Conservation (phyloP, 2,797 vertebrate genomes). For the Borostomias antarcticus region DNA sequence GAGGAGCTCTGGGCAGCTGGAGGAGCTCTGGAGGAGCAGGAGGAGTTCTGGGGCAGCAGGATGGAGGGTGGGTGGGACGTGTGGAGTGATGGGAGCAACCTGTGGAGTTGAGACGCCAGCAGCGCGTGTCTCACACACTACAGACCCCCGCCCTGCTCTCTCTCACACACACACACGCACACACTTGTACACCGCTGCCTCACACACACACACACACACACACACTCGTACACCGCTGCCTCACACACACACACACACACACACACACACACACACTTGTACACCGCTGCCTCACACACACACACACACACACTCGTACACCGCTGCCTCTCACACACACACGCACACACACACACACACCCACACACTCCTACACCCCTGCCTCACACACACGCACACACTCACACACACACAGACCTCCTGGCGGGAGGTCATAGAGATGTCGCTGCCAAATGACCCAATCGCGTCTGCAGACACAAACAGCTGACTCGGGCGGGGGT, state of each 20-base stretch:
- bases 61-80: background rate
- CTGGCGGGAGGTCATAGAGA: slow-evolving; percentile 69
- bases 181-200: too few species aligned
- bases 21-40: too few species aligned
- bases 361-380: slow-evolving; percentile 43
- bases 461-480: slow-evolving; percentile 73
- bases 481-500: slow-evolving; percentile 77
- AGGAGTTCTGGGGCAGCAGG: too few species aligned
- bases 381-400: slow-evolving; percentile 52
- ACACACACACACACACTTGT: slow-evolving; percentile 23
- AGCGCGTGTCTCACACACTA: too few species aligned
- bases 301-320: background rate
- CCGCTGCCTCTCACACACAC: background rate
- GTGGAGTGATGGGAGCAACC: background rate
- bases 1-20: too few species aligned
- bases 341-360: background rate
- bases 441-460: slow-evolving; percentile 77
- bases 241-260: slow-evolving; percentile 51
- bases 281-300: background rate
- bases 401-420: slow-evolving; percentile 47
- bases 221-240: slow-evolving; percentile 41
- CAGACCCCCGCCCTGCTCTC: background rate
- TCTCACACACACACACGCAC: background rate
- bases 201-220: slow-evolving; percentile 16
- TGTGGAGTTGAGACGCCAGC: background rate